A percentile compares a stretch with the other conserved stretches of the same genome.
Evolutionary conservation across 2,888 invertebrate genomes (phyloP).

Genomic region (Ophonus ardosiacus): DNA sequence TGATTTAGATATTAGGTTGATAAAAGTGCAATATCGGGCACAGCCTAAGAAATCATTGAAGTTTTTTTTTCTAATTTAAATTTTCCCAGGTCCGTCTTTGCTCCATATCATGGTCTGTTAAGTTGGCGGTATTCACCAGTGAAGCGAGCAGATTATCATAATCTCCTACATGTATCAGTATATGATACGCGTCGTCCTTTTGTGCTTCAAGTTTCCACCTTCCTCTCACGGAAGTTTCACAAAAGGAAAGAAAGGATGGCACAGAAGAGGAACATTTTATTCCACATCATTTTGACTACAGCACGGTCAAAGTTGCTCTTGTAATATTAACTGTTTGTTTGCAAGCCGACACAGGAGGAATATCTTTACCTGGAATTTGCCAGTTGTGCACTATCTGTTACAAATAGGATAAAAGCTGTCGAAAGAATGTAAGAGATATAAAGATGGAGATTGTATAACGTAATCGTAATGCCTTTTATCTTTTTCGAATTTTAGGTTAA

Average conservation of each 20-base stretch:
- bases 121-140: conserved; percentile 68
- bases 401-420: conserved; percentile 57
- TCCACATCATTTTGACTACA: not conserved
- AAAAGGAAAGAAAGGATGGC: conserved; percentile 4
- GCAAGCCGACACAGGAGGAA: not conserved
- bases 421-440: conserved; percentile 22
- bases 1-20: too few relatives aligned
- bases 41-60: too few relatives aligned
- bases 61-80: too few relatives aligned
- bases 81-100: conserved; percentile 8
- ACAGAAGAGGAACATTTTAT: not conserved
- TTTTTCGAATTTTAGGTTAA: conserved; percentile 36
- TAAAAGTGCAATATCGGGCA: too few relatives aligned
- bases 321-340: conserved; percentile 16
- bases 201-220: conserved; percentile 56
- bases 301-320: not conserved
- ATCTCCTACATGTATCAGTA: conserved; percentile 68
- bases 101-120: conserved; percentile 68
- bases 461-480: conserved; percentile 49
- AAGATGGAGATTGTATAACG: conserved; percentile 22
- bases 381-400: conserved; percentile 48
- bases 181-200: conserved; percentile 67
- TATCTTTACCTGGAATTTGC: conserved; percentile 35
- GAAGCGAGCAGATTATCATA: conserved; percentile 68
- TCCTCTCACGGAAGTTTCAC: conserved; percentile 32